These are phyloP conservation scores for Shinisaurus crocodilurus DNA, from an alignment of 2,113 vertebrate species.

Conservation along the genomic window DNA sequence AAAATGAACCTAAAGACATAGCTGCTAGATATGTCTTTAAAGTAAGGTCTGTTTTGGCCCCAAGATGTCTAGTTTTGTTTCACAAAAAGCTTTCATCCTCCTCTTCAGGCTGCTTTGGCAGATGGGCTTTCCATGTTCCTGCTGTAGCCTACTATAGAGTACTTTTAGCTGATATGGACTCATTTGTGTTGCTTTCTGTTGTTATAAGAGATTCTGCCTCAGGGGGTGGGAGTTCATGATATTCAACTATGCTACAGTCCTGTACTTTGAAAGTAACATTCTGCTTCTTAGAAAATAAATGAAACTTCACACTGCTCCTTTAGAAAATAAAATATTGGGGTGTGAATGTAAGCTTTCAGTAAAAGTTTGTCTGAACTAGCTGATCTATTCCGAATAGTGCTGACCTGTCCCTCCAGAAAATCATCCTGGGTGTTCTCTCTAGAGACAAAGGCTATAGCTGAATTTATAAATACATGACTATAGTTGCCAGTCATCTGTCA, in stretches of 20 bases:
- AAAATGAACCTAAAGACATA: too few relatives aligned
- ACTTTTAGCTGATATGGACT: neutral
- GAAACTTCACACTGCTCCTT: slow-evolving; percentile 41
- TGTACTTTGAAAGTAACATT: neutral
- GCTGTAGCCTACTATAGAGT: neutral
- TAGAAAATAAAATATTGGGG: slow-evolving; percentile 52
- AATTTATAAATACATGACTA: slow-evolving; percentile 30
- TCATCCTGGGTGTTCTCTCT: slow-evolving; percentile 4
- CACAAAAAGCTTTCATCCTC: neutral
- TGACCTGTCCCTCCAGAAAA: neutral
- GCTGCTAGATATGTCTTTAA: too few relatives aligned
- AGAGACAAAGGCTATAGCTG: slow-evolving; percentile 45
- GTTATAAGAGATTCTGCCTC: neutral
- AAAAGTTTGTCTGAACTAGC: slow-evolving; percentile 39
- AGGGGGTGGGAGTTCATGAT: neutral
- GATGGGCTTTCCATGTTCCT: slow-evolving; percentile 16
- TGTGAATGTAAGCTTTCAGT: neutral
- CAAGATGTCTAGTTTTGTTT: neutral
- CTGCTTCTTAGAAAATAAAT: slow-evolving; percentile 5
- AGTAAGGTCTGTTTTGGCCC: too few relatives aligned
- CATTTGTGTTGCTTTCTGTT: neutral
- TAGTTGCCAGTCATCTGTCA: slow-evolving; percentile 11
- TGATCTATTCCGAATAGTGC: neutral
- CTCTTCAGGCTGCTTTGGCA: neutral
- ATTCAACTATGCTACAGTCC: neutral